Evolutionary conservation across 2,888 invertebrate species (phyloP).

Genomic region (Taphrorychus bicolor): DNA sequence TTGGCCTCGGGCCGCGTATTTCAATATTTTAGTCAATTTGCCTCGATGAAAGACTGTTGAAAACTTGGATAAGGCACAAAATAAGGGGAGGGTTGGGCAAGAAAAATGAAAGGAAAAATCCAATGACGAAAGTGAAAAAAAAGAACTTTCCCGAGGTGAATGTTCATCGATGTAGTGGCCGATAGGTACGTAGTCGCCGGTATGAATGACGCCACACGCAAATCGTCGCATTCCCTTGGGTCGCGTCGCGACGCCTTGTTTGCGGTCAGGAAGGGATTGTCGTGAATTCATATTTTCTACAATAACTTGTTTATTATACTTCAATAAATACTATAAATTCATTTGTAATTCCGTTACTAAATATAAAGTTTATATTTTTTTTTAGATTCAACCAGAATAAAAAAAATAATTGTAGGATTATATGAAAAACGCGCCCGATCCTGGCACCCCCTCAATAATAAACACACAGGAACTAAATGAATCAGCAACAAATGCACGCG

Average conservation of each 20-base stretch:
- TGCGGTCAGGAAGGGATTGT: slow-evolving; percentile 18
- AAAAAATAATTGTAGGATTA: no score
- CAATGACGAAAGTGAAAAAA: no score
- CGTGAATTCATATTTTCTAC: background rate
- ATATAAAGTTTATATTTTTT: no score
- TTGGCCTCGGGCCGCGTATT: slow-evolving; percentile 8
- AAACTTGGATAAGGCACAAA: no score
- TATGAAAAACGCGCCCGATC: background rate
- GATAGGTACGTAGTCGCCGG: slow-evolving; percentile 42
- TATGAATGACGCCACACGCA: slow-evolving; percentile 58
- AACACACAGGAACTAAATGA: slow-evolving; percentile 38
- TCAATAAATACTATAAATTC: no score
- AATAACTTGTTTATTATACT: no score
- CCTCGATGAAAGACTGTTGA: no score
- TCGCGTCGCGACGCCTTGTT: slow-evolving; percentile 46
- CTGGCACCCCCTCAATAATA: slow-evolving; percentile 1
- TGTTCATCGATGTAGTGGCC: background rate
- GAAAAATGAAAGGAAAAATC: no score
- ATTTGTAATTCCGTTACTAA: no score
- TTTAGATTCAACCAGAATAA: no score
- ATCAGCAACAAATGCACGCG: slow-evolving; percentile 42
- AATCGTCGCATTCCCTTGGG: slow-evolving; percentile 48
- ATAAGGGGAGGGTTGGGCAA: no score
- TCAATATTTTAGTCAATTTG: background rate
- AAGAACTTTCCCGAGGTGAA: no score